phyloP scores from a whole-genome alignment of 1,140 invertebrate species.

The Zaprionus africanus region DNA sequence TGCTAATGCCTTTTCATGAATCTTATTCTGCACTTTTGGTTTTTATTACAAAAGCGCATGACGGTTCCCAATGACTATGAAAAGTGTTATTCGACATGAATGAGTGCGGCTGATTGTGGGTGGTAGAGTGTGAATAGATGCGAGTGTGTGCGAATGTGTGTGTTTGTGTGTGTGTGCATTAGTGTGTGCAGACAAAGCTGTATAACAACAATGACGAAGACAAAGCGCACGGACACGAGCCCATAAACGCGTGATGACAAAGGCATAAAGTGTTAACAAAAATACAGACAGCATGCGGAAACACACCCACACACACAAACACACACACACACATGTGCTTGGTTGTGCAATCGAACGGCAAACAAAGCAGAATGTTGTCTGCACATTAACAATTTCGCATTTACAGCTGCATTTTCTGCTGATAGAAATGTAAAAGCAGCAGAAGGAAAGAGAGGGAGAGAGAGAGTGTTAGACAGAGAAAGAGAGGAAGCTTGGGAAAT shows the following conservation, averaged over 20 bases:
- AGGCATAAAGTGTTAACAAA: constrained; percentile 55
- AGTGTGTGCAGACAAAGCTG: constrained; percentile 43
- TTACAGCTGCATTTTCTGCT: constrained; percentile 28
- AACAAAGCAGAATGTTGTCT: constrained; percentile 20
- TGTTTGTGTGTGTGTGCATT: constrained; percentile 10
- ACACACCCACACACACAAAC: neutral
- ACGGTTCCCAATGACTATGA: constrained; percentile 48
- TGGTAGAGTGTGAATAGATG: too few relatives aligned
- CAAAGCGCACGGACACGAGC: constrained; percentile 30
- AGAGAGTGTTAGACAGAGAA: neutral
- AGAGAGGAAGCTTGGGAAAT: neutral
- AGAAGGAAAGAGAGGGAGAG: neutral
- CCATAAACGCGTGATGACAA: constrained; percentile 56
- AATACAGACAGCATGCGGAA: constrained; percentile 22
- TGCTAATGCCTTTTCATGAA: constrained; percentile 48
- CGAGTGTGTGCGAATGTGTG: neutral
- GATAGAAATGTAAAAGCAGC: constrained; percentile 23
- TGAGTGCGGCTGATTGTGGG: constrained; percentile 7
- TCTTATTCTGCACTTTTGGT: constrained; percentile 37
- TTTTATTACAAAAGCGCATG: constrained; percentile 40
- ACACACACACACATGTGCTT: neutral
- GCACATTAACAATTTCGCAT: constrained; percentile 36
- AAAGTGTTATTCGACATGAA: constrained; percentile 38
- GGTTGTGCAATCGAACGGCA: constrained; percentile 19
- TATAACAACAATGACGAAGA: constrained; percentile 54